Evolutionary conservation across 1,140 invertebrate genomes (phyloP), one percentile per base, ranked within the genome.

Genomic region (Drosophila tani): DNA sequence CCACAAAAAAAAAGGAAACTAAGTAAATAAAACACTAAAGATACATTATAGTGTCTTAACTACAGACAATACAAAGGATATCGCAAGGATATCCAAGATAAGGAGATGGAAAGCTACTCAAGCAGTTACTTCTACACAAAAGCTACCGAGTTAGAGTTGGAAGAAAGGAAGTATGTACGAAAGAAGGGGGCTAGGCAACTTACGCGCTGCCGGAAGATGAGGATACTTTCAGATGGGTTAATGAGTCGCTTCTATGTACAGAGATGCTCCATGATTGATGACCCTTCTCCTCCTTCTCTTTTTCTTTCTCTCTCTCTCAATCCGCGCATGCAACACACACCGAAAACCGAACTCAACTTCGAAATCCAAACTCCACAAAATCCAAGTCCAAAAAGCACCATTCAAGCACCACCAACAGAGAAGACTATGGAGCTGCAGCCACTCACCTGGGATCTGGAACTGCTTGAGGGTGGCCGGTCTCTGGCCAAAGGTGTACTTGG

Each of bases 401-500:
- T 63, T 82, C 75, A 75, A 82, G 78, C 71, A 69, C 57, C 81
- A 69, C 49, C 45, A 29, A 12, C 9, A 55, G 45, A 68, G 64
- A n/a, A 38, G 29, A 9, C 14, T 11, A 15, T 21, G 51, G 7
- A 38, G 7, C 4, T 40, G 4, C 4, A 21, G 4, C 19, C 35
- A 84, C 78, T 91, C 92, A 93, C 93, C 93, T 91, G 93, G 93
- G 47, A 93, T 93, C 59, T 86, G 79, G 67, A 86, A 92, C 19
- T 84, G 77, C 43, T 93, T 93, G 29, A 92, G 81, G 19, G 55
- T 45, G 9, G 81, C 73, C 14, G 92, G 92, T 58, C 79, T 91
- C 60, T 82, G 81, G 53, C 91, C 91, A 59, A 93, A 95, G 3
- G 96, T 96, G 81, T 95, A 96, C 66, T 95, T 95, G 38, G 96